Base-by-base conservation (phyloP, 2,888 invertebrate species). In the Epiperipatus broadwayi region DNA sequence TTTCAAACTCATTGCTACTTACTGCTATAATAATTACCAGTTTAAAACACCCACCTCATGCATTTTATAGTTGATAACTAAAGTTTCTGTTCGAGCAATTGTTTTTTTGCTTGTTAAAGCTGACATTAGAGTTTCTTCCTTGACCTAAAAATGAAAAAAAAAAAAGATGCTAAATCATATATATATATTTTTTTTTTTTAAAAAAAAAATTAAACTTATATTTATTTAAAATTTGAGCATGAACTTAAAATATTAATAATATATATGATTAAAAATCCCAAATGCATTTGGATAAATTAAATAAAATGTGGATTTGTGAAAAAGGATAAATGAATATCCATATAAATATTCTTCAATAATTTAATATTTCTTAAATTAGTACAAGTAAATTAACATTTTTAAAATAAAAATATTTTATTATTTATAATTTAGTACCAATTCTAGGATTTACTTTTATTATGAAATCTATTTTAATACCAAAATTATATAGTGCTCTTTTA, bases 21-120 rank as follows among this genome's bases (percentile, higher is more conserved):
- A n/a, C n/a, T n/a, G n/a, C n/a, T n/a, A n/a, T n/a, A n/a, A n/a
- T n/a, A n/a, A n/a, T n/a, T n/a, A n/a, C n/a, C n/a, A n/a, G n/a
- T n/a, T n/a, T n/a, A n/a, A n/a, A n/a, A n/a, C n/a, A 46, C 54
- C 50, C 51, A 68, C 70, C 59, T 71, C 70, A 12, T 66, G 65
- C 53, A 70, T 60, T 44, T 80, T 75, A 61, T 89, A 89, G 61
- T 85, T 83, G 55, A 89, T 85, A 49, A 91, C 78, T 37, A 91
- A 72, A 19, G 84, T 63, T 46, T 65, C 65, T 35, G 55, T 59
- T 20, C 57, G 5, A 34, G 80, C 81, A 48, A 78, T 67, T 4
- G 81, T 81, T 36, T 78, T 65, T 59, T 83, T 81, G 8, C 79
- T 79, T 22, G 83, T 87, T 47, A 89, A 68, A 3, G 89, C 87